These are phyloP conservation scores for Scalopus aquaticus DNA, from an alignment of 2,113 vertebrate genomes.

Conservation along the genomic window DNA sequence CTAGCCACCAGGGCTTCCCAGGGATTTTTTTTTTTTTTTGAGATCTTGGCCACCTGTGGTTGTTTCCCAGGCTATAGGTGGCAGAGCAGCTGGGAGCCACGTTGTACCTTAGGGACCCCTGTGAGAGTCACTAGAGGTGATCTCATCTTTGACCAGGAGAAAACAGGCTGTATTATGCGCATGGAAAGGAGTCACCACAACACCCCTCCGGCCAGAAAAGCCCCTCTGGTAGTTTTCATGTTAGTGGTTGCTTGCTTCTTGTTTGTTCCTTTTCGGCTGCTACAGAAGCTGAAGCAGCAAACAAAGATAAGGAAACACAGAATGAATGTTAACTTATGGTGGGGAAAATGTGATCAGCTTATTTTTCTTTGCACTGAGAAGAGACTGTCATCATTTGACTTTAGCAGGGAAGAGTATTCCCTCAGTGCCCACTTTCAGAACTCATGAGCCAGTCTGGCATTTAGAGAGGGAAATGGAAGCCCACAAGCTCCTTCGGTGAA, in stretches of 20 bases:
- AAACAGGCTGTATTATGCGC: neutral
- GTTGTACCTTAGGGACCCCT: neutral
- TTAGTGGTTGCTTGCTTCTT: neutral
- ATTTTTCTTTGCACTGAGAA: neutral
- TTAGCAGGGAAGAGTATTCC: neutral
- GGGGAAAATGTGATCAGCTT: neutral
- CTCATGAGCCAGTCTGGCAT: neutral
- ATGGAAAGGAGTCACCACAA: neutral
- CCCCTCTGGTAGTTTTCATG: neutral
- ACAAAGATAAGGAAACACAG: neutral
- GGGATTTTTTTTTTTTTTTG: too few relatives aligned
- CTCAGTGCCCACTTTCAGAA: neutral
- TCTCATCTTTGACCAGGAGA: neutral
- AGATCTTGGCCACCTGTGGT: neutral
- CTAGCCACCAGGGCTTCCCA: neutral
- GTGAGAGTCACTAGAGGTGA: neutral
- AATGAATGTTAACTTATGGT: rapidly evolving
- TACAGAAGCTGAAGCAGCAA: neutral
- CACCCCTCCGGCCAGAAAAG: rapidly evolving
- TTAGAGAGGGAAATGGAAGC: neutral
- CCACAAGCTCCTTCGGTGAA: neutral
- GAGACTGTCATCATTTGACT: neutral
- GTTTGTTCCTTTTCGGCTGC: neutral
- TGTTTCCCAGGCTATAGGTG: neutral
- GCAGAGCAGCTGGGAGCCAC: neutral